These are phyloP conservation scores for Limnothrissa miodon DNA, from an alignment of 2,113 vertebrate species.

Conservation along the genomic window DNA sequence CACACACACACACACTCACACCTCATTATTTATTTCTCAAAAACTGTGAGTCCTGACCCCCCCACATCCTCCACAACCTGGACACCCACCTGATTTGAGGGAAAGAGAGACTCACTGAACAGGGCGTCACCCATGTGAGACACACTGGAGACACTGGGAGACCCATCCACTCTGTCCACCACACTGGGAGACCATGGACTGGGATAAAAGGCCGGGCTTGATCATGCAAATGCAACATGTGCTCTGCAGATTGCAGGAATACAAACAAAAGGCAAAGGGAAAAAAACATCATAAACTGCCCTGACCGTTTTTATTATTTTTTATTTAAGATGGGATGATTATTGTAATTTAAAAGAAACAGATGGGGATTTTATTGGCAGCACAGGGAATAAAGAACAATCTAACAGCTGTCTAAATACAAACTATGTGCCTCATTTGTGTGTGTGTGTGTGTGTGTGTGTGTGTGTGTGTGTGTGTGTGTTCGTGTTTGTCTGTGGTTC, in stretches of 20 bases:
- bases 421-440: background rate
- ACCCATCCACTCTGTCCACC: background rate
- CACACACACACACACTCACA: background rate
- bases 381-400: conserved; percentile 56
- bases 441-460: conserved; percentile 30
- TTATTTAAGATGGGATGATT: conserved; percentile 45
- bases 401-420: conserved; percentile 46
- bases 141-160: conserved; percentile 19
- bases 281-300: conserved; percentile 26
- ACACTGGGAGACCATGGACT: background rate
- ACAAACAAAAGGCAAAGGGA: conserved; percentile 4
- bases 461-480: background rate
- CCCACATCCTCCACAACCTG: background rate
- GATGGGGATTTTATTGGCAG: conserved; percentile 41
- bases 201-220: background rate
- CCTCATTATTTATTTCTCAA: background rate
- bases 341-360: conserved; percentile 43
- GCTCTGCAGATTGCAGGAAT: conserved; percentile 32
- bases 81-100: background rate
- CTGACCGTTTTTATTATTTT: conserved; percentile 35
- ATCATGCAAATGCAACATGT: conserved; percentile 24
- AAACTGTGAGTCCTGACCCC: background rate
- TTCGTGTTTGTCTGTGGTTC: background rate
- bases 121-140: conserved; percentile 26
- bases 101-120: background rate